Evolutionary conservation across 2,797 vertebrate genomes (phyloP), one percentile per base, ranked within the genome.

Genomic region (Valencia hispanica): DNA sequence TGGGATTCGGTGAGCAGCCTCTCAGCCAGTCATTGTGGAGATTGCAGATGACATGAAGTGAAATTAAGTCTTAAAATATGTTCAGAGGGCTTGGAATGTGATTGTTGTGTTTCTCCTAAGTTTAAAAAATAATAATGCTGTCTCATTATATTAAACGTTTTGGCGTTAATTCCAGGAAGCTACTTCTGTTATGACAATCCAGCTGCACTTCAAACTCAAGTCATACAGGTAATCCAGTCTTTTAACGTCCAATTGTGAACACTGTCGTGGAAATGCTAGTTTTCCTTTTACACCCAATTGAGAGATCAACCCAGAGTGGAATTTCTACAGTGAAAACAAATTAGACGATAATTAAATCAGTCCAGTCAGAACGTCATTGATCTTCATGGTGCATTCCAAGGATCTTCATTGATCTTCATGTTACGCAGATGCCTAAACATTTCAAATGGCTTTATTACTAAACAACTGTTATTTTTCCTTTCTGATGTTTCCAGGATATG

Each of bases 171-270:
- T 87, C 0, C 88, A 99, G 98, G 98, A 43, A 99, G 98, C 91
- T 99, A 98, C 89, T 99, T 99, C 93, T 99, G 98, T 90, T 99
- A 99, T 84, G 98, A 99, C 82, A 98, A 96, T 79, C 98, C 98
- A 0, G 96, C 97, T 45, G 95, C 98, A 1, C 96, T 99, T 9
- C 98, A 99, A 45, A 96, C 93, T 30, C 95, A 98, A 92, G 85
- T 98, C 41, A 48, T 85, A 4, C 84, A 92, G 92, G 93, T 92
- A 80, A 72, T 22, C 63, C 1, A 48, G 22, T 4, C 20, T 55
- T 5, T 15, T 7, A 8, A 27, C 55, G 78, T 9, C 4, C 12
- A 59, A 55, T 59, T 0, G 59, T 65, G 8, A 2, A 9, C 45
- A 1, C 20, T 30, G 0, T 2, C 0, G 5, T 5, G 6, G 34